Evolutionary conservation across 2,113 vertebrate species (phyloP), one percentile per base, ranked within the genome.

Genomic region (Raja brachyura): DNA sequence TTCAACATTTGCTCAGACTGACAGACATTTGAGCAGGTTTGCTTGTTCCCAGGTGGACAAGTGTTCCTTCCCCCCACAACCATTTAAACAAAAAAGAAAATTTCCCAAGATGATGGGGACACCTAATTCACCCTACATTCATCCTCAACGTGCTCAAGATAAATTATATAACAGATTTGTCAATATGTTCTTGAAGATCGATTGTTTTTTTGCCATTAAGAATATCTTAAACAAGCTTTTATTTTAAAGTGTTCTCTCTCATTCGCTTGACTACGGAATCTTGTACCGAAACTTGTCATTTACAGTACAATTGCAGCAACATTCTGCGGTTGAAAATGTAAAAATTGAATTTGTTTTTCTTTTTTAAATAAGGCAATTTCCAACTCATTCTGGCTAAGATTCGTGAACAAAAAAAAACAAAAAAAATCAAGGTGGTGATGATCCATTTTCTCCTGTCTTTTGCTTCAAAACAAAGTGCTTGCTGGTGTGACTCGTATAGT

Each of bases 301-400:
- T 73, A 92, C 31, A 92, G 66, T 73, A 92, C 66, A 92, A 74
- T 39, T 92, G 33, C 68, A n/a, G 16, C 61, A 73, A 92, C 90
- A 54, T 92, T 54, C 33, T 70, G 68, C 25, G 39, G 33, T 73
- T 92, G 86, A 90, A 90, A 90, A 90, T 90, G 31, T 90, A 90
- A 68, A 90, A 68, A 68, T 70, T 90, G 33, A 92, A 92, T 92
- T 92, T 13, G 7, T 73, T 92, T 48, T 48, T 48, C n/a, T 48
- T 48, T 48, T 73, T 92, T 25, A 92, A 92, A 74, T 73, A 92
- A 92, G 90, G 90, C 90, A 92, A 74, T 92, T 73, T 70, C 90
- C 66, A 92, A 92, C 90, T 90, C 31, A 90, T 90, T 90, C 63
- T 73, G 90, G 90, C 90, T 92, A 92, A 92, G 39, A 39, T 6